Evolutionary conservation across 2,888 invertebrate species (phyloP).

Genomic region (Opisthograptis luteolata): DNA sequence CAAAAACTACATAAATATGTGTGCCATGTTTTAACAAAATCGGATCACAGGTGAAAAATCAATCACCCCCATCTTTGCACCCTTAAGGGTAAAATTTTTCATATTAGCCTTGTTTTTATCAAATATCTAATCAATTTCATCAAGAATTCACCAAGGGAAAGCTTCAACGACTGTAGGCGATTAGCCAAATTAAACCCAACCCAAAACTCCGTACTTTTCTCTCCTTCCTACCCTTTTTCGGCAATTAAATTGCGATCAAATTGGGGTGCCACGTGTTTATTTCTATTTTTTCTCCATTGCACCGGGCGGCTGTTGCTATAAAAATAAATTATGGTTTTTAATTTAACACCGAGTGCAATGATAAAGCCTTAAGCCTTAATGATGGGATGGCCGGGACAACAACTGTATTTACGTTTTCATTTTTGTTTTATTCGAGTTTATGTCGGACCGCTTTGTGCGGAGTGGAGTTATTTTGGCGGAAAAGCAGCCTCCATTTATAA

Average conservation of each 20-base stretch:
- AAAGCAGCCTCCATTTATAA: constrained; percentile 19
- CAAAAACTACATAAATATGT: too few species aligned
- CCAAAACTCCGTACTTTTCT: constrained; percentile 44
- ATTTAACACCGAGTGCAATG: constrained; percentile 51
- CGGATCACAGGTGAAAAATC: too few species aligned
- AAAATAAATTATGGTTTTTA: constrained; percentile 79
- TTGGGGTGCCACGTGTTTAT: constrained; percentile 46
- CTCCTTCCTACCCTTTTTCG: constrained; percentile 53
- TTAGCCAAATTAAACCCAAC: constrained; percentile 59
- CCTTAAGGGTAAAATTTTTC: too few species aligned
- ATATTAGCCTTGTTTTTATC: too few species aligned
- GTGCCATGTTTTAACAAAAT: too few species aligned
- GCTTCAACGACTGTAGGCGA: constrained; percentile 47
- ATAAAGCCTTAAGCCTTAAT: constrained; percentile 32
- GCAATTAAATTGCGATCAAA: constrained; percentile 72
- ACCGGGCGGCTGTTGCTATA: constrained; percentile 59
- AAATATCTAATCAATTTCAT: constrained; percentile 29
- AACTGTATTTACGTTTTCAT: constrained; percentile 29
- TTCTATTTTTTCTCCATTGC: constrained; percentile 52
- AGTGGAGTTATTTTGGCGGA: constrained; percentile 18
- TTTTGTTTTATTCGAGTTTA: constrained; percentile 25
- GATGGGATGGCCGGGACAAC: constrained; percentile 29
- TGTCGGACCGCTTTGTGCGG: constrained; percentile 11
- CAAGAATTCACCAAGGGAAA: constrained; percentile 39
- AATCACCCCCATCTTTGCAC: too few species aligned